Conservation (phyloP, 2,113 vertebrate genomes). For the Chelonoidis abingdonii region DNA sequence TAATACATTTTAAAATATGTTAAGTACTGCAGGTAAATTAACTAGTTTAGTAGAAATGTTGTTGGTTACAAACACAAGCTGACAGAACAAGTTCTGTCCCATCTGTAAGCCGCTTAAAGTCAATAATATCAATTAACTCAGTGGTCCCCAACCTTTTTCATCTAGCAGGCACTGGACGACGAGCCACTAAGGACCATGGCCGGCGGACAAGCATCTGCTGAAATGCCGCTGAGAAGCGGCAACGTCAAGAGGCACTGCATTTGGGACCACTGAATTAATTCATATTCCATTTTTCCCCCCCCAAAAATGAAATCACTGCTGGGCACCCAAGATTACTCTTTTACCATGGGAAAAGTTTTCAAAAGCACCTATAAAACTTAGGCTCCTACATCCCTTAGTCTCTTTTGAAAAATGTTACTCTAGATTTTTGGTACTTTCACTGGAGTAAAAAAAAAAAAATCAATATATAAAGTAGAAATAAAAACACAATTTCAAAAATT, state of each 20-base stretch:
- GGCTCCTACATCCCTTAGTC: slow-evolving; percentile 27
- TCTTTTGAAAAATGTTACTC: background rate
- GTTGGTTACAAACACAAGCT: background rate
- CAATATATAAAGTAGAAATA: slow-evolving; percentile 59
- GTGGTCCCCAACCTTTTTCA: too few species aligned
- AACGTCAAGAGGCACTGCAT: too few species aligned
- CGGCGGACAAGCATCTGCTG: too few species aligned
- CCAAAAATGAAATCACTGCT: background rate
- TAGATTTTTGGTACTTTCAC: slow-evolving; percentile 40
- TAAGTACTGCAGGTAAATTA: slow-evolving; percentile 8
- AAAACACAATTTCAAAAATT: slow-evolving; percentile 70
- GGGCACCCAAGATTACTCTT: slow-evolving; percentile 21
- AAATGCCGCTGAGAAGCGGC: too few species aligned
- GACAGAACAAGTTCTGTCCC: background rate
- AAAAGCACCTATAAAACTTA: slow-evolving; percentile 16
- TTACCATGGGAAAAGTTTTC: background rate
- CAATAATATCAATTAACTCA: background rate
- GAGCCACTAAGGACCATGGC: too few species aligned
- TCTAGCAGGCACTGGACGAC: too few species aligned
- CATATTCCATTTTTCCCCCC: background rate
- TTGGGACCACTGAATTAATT: background rate
- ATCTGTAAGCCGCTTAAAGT: slow-evolving; percentile 6
- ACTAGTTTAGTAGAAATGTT: background rate
- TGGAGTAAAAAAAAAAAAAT: background rate
- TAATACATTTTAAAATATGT: background rate